Conservation (phyloP, 53 echinoderm and acorn worm genomes). For the Glandiceps talaboti region DNA sequence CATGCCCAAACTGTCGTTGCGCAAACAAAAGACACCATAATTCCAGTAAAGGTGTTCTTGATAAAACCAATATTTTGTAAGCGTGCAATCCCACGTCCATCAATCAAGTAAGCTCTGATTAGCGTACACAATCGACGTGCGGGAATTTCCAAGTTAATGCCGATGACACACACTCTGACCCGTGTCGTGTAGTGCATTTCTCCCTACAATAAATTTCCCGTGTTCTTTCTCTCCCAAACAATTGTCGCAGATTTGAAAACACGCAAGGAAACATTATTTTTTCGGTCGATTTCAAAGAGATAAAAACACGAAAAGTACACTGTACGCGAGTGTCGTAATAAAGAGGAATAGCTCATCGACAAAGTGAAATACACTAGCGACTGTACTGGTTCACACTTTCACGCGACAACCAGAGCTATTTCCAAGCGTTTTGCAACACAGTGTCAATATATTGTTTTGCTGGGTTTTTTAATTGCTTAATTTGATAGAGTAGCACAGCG, state of each 20-base stretch:
- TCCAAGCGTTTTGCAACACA: background rate
- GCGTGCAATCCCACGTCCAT: background rate
- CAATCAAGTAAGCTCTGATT: background rate
- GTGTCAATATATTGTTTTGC: background rate
- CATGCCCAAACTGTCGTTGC: no score
- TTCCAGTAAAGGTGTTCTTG: background rate
- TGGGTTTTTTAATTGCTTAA: background rate
- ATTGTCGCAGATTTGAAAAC: background rate
- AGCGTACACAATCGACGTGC: background rate
- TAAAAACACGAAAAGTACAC: background rate
- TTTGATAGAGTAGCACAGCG: background rate
- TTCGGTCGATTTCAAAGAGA: background rate
- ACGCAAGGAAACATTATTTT: background rate
- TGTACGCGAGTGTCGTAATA: background rate
- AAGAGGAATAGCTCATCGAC: background rate
- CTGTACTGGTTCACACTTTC: background rate
- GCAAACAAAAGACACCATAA: no score
- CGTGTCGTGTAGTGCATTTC: background rate
- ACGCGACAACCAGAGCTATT: background rate
- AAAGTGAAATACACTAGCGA: background rate
- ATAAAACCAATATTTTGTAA: background rate
- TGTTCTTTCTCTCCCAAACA: background rate
- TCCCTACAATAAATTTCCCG: background rate
- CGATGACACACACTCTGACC: background rate
- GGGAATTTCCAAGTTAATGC: background rate